Base-by-base conservation (phyloP, 2,797 vertebrate species). In the Aviceda leuphotes region DNA sequence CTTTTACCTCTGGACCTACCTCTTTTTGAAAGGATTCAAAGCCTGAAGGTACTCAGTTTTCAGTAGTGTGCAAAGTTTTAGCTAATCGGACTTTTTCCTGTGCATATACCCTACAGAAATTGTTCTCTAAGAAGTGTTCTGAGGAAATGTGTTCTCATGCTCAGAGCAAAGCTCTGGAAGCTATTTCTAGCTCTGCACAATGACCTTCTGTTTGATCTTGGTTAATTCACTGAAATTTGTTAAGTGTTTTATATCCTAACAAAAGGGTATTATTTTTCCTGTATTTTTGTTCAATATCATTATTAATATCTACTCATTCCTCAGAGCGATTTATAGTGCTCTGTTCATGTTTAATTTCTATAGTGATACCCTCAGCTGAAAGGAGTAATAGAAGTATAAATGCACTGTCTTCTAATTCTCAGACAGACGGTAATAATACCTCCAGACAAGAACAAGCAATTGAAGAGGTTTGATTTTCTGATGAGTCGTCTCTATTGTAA, bases 151-250 rank as follows among this genome's bases (percentile, higher is more conserved):
- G 31, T 47, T 90, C 88, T 54, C 70, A 28, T 37, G 79, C 82
- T 84, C 10, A 28, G 31, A 94, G 91, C 50, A 94, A 94, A 91
- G 50, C 84, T 86, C 96, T 94, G 72, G 83, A 83, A 96, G 89
- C 66, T 91, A 58, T 96, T 95, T 83, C 72, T 83, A 68, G 84
- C 91, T 72, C 31, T 76, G 83, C 49, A 81, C 79, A 79, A 54
- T 59, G 94, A 83, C 83, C 85, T 90, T 28, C 89, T 86, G 49
- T 96, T 95, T 94, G 92, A 95, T 95, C 94, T 93, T 76, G 28
- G 31, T 81, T 96, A 97, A 93, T 83, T 92, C 89, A 71, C 61
- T 49, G 59, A 59, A 84, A 82, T 79, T 49, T 72, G 62, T 65
- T 68, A 82, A 89, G 63, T 83, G 81, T 73, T 96, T 90, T 76